These are phyloP conservation scores for Oriolus oriolus DNA, from an alignment of 2,113 vertebrate genomes.

Conservation along the genomic window DNA sequence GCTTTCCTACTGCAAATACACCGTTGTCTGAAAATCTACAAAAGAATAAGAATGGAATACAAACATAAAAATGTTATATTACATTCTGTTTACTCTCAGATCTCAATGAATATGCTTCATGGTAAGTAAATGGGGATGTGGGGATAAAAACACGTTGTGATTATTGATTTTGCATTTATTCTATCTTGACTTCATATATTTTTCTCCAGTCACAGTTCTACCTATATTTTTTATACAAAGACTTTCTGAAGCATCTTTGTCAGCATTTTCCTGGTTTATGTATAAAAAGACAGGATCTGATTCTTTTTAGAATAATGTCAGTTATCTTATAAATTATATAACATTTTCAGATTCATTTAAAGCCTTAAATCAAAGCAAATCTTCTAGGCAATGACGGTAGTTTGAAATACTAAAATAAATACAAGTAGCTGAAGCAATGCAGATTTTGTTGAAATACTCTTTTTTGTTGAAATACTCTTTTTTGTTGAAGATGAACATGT, in stretches of 20 bases:
- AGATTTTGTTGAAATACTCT: not conserved
- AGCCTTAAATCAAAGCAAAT: not conserved
- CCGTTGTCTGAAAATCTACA: not conserved
- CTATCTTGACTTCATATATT: not conserved
- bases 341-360: constrained; percentile 7
- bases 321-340: constrained; percentile 8
- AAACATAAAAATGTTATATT: not conserved
- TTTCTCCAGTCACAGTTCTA: not conserved
- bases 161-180: not conserved
- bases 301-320: not conserved
- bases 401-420: constrained; percentile 4
- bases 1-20: not conserved
- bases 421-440: not conserved
- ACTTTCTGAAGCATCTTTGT: not conserved
- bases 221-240: not conserved
- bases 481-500: not conserved
- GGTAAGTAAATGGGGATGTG: not conserved
- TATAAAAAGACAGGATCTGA: not conserved
- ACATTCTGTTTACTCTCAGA: not conserved
- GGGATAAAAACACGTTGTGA: not conserved
- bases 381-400: not conserved
- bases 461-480: not conserved
- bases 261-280: not conserved
- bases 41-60: not conserved
- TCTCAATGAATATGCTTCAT: not conserved